Percentiles rank a stretch among this genome's conserved stretches.
Conservation (phyloP, 2,888 invertebrate species). For the Syritta pipiens region DNA sequence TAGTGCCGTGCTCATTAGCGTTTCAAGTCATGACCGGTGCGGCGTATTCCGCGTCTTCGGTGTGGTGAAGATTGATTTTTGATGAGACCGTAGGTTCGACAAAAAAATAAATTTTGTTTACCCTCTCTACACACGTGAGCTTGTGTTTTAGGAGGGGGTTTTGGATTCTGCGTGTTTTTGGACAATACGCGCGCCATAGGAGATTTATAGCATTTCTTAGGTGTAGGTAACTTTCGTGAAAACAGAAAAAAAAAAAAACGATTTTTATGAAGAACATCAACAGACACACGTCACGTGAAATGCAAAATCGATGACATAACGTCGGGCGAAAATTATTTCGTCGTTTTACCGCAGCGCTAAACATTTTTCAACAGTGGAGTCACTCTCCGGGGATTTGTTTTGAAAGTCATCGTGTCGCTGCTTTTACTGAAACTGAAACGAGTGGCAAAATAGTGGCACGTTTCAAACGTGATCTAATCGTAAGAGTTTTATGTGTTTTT, state of each 20-base stretch:
- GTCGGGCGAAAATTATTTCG: background rate
- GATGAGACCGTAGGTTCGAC: background rate
- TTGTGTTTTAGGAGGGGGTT: too few species aligned
- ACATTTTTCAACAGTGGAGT: constrained; percentile 15
- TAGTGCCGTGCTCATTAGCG: constrained; percentile 3
- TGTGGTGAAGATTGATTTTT: background rate
- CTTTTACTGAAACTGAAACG: constrained; percentile 1
- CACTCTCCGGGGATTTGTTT: constrained; percentile 4
- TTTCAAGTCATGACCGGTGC: constrained; percentile 18
- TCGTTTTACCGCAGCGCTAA: background rate
- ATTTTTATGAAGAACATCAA: background rate
- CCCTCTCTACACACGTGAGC: too few species aligned
- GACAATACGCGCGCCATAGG: background rate
- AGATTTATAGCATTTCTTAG: background rate
- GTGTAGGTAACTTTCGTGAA: too few species aligned
- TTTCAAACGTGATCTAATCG: constrained; percentile 34
- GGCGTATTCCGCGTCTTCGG: constrained; percentile 3
- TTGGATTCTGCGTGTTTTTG: too few species aligned
- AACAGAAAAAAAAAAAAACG: too few species aligned
- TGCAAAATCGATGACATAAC: constrained; percentile 3
- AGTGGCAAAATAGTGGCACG: constrained; percentile 11
- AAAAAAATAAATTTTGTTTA: too few species aligned
- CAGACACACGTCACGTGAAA: background rate
- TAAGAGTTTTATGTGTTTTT: constrained; percentile 19
- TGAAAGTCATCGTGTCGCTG: background rate